Evolutionary conservation across 2,113 vertebrate species (phyloP).

Genomic region (Anguilla japonica): DNA sequence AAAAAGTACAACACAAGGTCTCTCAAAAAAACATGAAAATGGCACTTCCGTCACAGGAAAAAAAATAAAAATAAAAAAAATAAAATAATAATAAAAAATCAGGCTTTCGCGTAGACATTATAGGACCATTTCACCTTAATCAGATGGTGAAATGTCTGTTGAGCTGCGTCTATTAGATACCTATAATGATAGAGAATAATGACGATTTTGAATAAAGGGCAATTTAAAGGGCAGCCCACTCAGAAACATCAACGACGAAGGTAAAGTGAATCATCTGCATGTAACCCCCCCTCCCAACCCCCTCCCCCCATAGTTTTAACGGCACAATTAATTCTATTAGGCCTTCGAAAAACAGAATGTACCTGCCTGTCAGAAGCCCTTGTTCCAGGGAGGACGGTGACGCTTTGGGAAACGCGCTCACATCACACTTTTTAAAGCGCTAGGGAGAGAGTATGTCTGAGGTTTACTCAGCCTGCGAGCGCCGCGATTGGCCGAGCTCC

Average conservation of each 20-base stretch:
- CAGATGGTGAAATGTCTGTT: background rate
- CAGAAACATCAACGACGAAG: background rate
- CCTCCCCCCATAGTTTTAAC: no score
- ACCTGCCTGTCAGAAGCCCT: no score
- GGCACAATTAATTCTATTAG: background rate
- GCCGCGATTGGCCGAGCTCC: background rate
- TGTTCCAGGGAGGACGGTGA: no score
- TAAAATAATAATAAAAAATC: no score
- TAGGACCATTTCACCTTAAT: background rate
- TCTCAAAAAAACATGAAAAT: background rate
- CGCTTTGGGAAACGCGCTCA: no score
- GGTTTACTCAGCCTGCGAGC: background rate
- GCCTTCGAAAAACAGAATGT: no score
- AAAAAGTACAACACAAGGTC: background rate
- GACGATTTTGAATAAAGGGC: background rate
- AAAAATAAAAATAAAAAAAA: no score
- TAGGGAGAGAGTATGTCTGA: background rate
- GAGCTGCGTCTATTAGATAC: background rate
- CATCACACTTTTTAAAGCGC: background rate
- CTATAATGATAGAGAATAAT: background rate
- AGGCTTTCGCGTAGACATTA: background rate
- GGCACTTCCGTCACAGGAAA: background rate
- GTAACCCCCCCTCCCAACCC: background rate
- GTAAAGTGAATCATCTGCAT: background rate
- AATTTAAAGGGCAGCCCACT: background rate